Evolutionary conservation across 1,140 invertebrate genomes (phyloP), one percentile per base, ranked within the genome.

Genomic region (Macrocentrus cingulum): DNA sequence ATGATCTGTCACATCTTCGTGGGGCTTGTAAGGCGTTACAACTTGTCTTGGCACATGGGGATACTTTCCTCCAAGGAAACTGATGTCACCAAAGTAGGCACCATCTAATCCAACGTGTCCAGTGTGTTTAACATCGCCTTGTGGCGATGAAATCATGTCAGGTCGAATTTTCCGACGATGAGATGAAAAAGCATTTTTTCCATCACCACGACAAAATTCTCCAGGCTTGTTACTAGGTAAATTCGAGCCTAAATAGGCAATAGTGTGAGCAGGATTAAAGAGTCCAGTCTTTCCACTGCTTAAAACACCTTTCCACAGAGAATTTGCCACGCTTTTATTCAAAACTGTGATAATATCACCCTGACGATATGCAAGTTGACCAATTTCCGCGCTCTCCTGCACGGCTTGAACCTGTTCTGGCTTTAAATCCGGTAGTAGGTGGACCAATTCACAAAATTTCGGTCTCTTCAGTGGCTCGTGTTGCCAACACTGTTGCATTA

Each of bases 401-500:
- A 89, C 82, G 2, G 90, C 86, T 68, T 91, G 88, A 16, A 98
- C 89, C 78, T 95, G 91, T 74, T 96, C 92, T 0, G 97, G 95
- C 74, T 93, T 89, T 67, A 90, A 86, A 72, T 95, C 92, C 0
- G 91, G 91, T 61, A 98, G 79, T 13, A 88, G 80, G 5, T 84
- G 82, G 41, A 88, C 85, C 1, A 99, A 83, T 64, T 97, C 92
- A 44, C 87, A 85, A 75, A 99, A 99, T 44, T 89, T 92, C 0
- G 97, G 97, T 57, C 97, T 80, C 60, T 90, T 87, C n/a, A 83
- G 82, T 0, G 94, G 88, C 61, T 98, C 92, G 67, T 98, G 94
- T 51, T 91, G 85, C 97, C 97, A 99, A 75, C 96, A 98, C 70
- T 95, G 90, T 41, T 90, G 81, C 96, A 99, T 99, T 8, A 97